Base-by-base conservation (phyloP, 2,797 vertebrate genomes). In the Neoniphon sammara region DNA sequence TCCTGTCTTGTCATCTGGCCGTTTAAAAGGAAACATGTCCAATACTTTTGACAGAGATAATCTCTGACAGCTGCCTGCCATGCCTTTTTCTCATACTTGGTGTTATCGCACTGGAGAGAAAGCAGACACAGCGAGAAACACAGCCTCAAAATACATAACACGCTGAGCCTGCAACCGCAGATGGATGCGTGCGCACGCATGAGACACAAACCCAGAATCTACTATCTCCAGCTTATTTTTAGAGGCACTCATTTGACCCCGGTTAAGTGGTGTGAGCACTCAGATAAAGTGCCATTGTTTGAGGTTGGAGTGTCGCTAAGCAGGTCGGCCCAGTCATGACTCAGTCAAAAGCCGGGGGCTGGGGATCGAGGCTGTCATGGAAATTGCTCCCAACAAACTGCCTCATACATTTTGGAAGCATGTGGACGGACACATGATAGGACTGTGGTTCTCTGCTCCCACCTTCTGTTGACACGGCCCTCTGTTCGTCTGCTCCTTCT, bases 311-410 rank as follows among this genome's bases (percentile, higher is more conserved):
- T 50, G 36, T 81, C 84, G 76, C 67, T 0, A 1, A 64, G 85
- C 68, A 62, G 79, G 74, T 88, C 80, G 66, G 65, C 66, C 50
- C 68, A 74, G 70, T 77, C 84, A 72, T 77, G 79, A 80, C 81
- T 74, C 78, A 34, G 82, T 46, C 52, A 53, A 21, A 70, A 77
- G 81, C 87, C 89, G 83, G 54, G 10, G 83, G 71, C 81, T 78
- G 80, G 21, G 84, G 87, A 86, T 87, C 77, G 82, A 49, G 11
- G 55, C 69, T 53, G 73, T 55, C 25, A 47, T 68, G 68, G 80
- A 66, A 80, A 85, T 55, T 47, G 50, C 66, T 49, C 30, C 64
- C 75, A 53, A 75, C 54, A 66, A 75, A 64, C 56, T n/a, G 31
- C 68, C 75, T 81, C 73, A 61, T 78, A 73, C 47, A 80, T n/a